Percentiles rank a stretch among this genome's conserved stretches.
Evolutionary conservation across 2,113 vertebrate species (phyloP).

Genomic region (Semnornis frantzii): DNA sequence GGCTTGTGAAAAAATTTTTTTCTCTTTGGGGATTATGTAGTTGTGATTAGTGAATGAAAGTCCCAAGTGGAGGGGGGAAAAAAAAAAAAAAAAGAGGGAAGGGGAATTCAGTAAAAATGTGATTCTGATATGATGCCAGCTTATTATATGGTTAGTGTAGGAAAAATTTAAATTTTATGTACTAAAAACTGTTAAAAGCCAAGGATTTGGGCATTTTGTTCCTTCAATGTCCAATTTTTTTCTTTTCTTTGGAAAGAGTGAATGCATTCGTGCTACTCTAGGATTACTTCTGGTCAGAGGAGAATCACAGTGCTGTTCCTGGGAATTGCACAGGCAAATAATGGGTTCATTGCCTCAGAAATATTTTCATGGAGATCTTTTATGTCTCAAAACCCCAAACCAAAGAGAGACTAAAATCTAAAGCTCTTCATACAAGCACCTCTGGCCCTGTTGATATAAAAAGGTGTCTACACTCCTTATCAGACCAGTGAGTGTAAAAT

Average conservation of each 20-base stretch:
- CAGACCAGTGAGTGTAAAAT: background rate
- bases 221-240: background rate
- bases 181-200: background rate
- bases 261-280: background rate
- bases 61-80: background rate
- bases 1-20: background rate
- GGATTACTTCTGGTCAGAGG: constrained; percentile 1
- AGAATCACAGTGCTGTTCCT: background rate
- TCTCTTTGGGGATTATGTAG: constrained; percentile 3
- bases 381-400: background rate
- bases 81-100: too few relatives aligned
- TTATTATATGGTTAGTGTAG: background rate
- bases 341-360: background rate
- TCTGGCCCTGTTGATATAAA: background rate
- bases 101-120: background rate
- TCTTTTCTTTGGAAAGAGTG: background rate
- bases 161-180: background rate
- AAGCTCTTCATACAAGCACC: background rate
- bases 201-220: background rate
- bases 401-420: background rate
- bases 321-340: background rate
- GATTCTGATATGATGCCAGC: background rate
- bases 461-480: background rate
- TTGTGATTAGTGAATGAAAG: constrained; percentile 21
- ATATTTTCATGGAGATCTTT: background rate